A percentile compares a stretch with the other conserved stretches of the same genome.
These are phyloP conservation scores for Sinonovacula constricta DNA, from an alignment of 1,140 invertebrate species.

Conservation along the genomic window DNA sequence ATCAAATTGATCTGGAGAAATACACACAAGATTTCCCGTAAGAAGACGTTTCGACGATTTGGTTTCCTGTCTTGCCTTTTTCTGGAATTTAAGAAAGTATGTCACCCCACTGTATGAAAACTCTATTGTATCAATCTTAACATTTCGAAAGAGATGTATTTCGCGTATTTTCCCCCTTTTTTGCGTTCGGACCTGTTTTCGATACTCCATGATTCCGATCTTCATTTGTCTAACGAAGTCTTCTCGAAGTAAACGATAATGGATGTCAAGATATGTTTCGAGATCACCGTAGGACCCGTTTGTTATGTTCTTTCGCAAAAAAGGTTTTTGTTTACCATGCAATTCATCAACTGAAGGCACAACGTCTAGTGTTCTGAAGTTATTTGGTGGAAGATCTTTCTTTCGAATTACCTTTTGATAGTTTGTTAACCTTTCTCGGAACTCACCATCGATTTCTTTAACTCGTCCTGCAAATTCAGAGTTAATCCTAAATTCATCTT, in stretches of 20 bases:
- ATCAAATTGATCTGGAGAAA: no score
- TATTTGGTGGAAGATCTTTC: no score
- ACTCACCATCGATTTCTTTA: no score
- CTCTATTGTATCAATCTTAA: neutral
- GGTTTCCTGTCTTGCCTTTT: neutral
- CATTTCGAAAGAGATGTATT: neutral
- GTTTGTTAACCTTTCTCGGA: no score
- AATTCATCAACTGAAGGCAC: neutral
- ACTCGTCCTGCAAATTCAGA: no score
- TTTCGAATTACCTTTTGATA: no score
- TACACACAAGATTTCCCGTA: neutral
- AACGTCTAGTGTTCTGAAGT: neutral
- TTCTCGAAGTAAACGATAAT: slow-evolving; percentile 86
- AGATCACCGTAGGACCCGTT: slow-evolving; percentile 82
- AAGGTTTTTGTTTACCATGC: slow-evolving; percentile 62
- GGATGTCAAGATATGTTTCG: slow-evolving; percentile 87
- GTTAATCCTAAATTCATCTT: no score
- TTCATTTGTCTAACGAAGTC: slow-evolving; percentile 80
- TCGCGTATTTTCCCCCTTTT: neutral
- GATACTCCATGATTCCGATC: neutral
- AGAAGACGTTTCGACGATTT: neutral
- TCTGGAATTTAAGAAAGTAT: neutral
- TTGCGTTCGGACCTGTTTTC: neutral
- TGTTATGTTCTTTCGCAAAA: slow-evolving; percentile 82
- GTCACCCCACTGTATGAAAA: neutral